Evolutionary conservation across 2,113 vertebrate genomes (phyloP).

Genomic region (Scalopus aquaticus): DNA sequence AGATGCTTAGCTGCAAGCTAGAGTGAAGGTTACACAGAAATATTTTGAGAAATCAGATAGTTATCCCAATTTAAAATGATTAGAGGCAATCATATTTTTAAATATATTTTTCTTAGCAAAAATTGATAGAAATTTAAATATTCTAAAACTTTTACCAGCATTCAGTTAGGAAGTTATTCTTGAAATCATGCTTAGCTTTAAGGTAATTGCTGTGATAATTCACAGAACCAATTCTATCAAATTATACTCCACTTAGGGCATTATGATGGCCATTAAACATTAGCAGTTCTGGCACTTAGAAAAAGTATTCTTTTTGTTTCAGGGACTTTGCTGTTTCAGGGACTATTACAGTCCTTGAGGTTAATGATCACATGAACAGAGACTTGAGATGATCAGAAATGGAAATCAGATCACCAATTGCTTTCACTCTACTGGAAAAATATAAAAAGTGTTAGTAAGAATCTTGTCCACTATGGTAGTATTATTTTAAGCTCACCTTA

Average conservation of each 20-base stretch:
- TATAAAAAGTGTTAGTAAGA: background rate
- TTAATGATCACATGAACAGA: background rate
- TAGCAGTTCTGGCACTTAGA: slow-evolving; percentile 3
- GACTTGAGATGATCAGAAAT: background rate
- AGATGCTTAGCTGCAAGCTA: background rate
- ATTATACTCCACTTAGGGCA: background rate
- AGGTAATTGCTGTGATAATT: background rate
- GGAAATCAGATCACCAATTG: slow-evolving; percentile 9
- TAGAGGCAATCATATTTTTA: background rate
- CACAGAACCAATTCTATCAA: slow-evolving; percentile 13
- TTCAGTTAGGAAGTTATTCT: slow-evolving; percentile 16
- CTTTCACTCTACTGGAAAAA: background rate
- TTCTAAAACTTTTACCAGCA: background rate
- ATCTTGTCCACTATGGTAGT: background rate
- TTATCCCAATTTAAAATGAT: background rate
- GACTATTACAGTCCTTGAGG: background rate
- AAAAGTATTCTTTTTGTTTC: background rate
- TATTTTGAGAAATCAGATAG: slow-evolving; percentile 37
- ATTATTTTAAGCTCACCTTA: background rate
- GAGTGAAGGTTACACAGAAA: background rate
- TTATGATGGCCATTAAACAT: background rate
- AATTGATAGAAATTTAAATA: background rate
- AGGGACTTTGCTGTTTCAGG: background rate
- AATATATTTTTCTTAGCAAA: slow-evolving; percentile 39
- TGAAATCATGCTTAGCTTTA: background rate